Conservation (phyloP, 37 sponge, comb jelly and placozoan genomes). For the Oscarella lobularis region DNA sequence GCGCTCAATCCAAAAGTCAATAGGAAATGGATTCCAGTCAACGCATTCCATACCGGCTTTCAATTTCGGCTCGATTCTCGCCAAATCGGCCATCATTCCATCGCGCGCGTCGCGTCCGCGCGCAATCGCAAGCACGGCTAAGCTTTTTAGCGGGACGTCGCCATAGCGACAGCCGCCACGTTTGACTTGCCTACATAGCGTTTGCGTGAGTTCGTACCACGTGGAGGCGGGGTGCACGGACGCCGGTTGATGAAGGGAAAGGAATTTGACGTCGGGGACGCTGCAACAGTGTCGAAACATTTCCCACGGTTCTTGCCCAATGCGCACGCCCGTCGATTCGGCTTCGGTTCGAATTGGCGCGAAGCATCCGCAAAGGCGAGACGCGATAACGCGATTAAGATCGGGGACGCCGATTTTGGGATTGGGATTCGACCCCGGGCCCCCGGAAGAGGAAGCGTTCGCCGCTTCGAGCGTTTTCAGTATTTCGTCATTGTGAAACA, state of each 20-base stretch:
- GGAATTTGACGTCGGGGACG: not conserved
- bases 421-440: not conserved
- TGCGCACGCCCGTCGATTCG: too few relatives aligned
- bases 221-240: not conserved
- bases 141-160: not conserved
- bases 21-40: slow-evolving; percentile 69
- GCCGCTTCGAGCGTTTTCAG: slow-evolving; percentile 8
- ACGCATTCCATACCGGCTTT: slow-evolving; percentile 23
- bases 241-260: not conserved
- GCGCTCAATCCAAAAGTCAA: slow-evolving; percentile 32
- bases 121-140: not conserved
- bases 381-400: not conserved
- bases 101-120: not conserved
- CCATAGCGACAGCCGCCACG: not conserved
- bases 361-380: not conserved
- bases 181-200: not conserved
- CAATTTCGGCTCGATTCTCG: slow-evolving; percentile 1
- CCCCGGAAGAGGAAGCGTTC: too few relatives aligned
- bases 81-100: not conserved
- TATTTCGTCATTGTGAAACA: slow-evolving; percentile 56
- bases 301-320: not conserved
- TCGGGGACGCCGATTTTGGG: not conserved
- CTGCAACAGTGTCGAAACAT: not conserved
- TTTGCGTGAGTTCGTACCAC: not conserved
- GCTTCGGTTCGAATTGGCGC: not conserved